phyloP scores from a whole-genome alignment of 2,888 invertebrate species.

The Limnephilus auricula region DNA sequence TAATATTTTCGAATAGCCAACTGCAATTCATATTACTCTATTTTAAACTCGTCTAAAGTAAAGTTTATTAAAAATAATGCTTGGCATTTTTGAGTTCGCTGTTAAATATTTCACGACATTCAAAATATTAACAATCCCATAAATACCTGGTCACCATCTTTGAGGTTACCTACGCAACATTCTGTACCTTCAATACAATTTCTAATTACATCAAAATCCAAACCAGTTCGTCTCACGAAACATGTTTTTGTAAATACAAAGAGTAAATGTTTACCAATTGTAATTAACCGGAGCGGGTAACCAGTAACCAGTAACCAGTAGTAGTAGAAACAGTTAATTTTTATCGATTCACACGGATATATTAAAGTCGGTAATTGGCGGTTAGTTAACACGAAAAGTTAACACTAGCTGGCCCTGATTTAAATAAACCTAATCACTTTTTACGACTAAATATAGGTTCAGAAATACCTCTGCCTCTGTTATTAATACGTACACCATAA shows the following conservation, averaged over 20 bases:
- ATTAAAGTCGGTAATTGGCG: constrained; percentile 23
- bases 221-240: constrained; percentile 4
- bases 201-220: background rate
- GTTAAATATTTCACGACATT: background rate
- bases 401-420: constrained; percentile 3
- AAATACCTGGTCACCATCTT: background rate
- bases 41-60: no score
- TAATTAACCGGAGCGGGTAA: constrained; percentile 19
- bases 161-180: background rate
- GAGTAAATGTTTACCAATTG: constrained; percentile 29
- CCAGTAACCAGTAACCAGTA: background rate
- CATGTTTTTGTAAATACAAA: background rate
- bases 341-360: constrained; percentile 16
- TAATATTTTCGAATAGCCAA: no score
- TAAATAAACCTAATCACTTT: constrained; percentile 36
- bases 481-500: background rate
- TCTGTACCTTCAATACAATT: background rate
- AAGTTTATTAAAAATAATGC: no score
- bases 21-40: no score
- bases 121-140: background rate
- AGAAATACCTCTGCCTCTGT: background rate
- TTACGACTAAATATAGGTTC: constrained; percentile 21
- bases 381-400: constrained; percentile 35
- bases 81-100: no score
- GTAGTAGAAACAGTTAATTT: constrained; percentile 6